A percentile compares a stretch with the other conserved stretches of the same genome.
Conservation (phyloP, 1,140 invertebrate genomes). For the Harpegnathos saltator region DNA sequence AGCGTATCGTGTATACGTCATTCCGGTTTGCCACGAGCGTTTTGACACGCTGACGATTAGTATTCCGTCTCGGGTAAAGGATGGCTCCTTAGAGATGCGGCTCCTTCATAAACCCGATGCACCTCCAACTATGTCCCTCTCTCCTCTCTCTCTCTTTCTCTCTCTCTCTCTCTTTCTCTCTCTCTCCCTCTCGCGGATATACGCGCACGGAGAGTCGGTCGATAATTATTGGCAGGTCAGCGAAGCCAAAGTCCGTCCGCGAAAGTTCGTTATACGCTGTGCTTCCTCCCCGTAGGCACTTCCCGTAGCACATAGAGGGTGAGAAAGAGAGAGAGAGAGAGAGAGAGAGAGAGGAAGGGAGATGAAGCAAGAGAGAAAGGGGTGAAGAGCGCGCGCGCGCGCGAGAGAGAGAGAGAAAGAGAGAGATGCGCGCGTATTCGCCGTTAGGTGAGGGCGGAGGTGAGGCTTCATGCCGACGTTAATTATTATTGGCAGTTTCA, state of each 20-base stretch:
- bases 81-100: slow-evolving; percentile 27
- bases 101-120: slow-evolving; percentile 22
- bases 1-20: not conserved
- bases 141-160: not conserved
- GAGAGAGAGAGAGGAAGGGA: slow-evolving; percentile 5
- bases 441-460: slow-evolving; percentile 36
- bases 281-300: slow-evolving; percentile 68
- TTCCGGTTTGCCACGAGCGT: not conserved
- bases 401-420: no score
- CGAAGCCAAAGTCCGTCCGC: slow-evolving; percentile 73
- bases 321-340: no score
- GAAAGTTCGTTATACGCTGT: slow-evolving; percentile 73
- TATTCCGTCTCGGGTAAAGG: slow-evolving; percentile 38
- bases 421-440: slow-evolving; percentile 28
- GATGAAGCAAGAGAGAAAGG: no score
- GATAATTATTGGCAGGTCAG: slow-evolving; percentile 75
- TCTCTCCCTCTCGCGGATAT: slow-evolving; percentile 11
- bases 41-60: slow-evolving; percentile 20
- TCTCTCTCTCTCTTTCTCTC: not conserved
- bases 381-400: no score
- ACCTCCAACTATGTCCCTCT: no score
- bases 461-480: slow-evolving; percentile 64
- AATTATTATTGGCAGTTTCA: slow-evolving; percentile 76
- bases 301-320: slow-evolving; percentile 50
- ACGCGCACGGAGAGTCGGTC: slow-evolving; percentile 30